Percentiles rank a stretch among this genome's conserved stretches.
phyloP scores from a whole-genome alignment of 2,113 vertebrate species.

The Archocentrus centrarchus region DNA sequence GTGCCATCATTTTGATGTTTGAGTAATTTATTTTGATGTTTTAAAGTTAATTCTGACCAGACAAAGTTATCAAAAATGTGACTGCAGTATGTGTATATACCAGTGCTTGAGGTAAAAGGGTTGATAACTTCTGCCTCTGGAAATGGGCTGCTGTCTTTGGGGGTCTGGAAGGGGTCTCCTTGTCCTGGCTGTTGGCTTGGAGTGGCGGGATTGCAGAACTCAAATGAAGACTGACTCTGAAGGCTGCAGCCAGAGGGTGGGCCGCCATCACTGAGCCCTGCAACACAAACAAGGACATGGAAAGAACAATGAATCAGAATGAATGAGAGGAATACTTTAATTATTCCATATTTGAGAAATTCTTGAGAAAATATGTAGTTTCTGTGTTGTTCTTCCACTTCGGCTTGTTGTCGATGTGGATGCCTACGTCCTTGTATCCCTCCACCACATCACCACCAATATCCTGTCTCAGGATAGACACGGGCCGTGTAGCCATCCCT shows the following conservation, averaged over 20 bases:
- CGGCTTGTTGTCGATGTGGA: background rate
- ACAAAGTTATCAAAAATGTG: background rate
- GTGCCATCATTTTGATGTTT: background rate
- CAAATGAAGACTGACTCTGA: slow-evolving; percentile 81
- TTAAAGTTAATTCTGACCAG: background rate
- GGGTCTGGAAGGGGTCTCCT: slow-evolving; percentile 80
- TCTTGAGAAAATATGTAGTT: background rate
- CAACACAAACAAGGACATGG: background rate
- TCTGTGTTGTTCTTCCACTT: background rate
- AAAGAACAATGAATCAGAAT: background rate
- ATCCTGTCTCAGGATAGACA: background rate
- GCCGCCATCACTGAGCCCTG: slow-evolving; percentile 78
- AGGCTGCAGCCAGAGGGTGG: slow-evolving; percentile 70
- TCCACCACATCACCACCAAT: background rate
- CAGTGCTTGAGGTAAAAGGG: slow-evolving; percentile 81
- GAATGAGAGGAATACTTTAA: slow-evolving; percentile 5
- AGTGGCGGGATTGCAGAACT: slow-evolving; percentile 84
- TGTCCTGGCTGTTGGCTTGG: slow-evolving; percentile 73
- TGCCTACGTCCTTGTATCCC: too few species aligned
- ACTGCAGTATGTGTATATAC: slow-evolving; percentile 58
- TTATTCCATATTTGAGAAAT: too few species aligned
- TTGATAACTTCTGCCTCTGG: slow-evolving; percentile 79
- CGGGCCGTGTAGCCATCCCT: background rate
- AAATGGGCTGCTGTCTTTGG: slow-evolving; percentile 80
- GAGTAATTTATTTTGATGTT: background rate